Base-by-base conservation (phyloP, 2,113 vertebrate genomes). In the Turdus rufiventris region DNA sequence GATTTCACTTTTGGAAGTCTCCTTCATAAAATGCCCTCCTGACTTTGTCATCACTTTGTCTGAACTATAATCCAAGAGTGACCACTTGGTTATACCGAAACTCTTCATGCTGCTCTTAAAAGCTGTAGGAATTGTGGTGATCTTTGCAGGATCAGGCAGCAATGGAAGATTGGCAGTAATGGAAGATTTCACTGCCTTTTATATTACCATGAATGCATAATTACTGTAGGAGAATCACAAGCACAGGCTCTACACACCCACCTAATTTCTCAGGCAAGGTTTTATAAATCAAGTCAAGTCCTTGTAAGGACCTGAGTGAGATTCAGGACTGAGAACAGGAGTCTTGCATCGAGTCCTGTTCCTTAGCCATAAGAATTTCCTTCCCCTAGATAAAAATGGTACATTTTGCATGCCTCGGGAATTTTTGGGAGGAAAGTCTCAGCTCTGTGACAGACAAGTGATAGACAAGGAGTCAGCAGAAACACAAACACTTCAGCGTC, bases 391-490 rank as follows among this genome's bases (percentile, higher is more conserved):
- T 10, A 65, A 88, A 82, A 79, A 28, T 5, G 7, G 3, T 18
- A 3, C 0, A 0, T 43, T 68, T 75, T 83, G 47, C 33, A 43
- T n/a, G 14, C 2, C 24, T 50, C 9, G 0, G 77, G 48, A 61
- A 43, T 43, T 63, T 87, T 56, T 14, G 36, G 34, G 33, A 48
- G 48, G 33, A 81, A n/a, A 86, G 29, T 19, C 54, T 90, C 62
- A 75, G 43, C 45, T 73, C 25, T 18, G 38, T 43, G 58, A 16
- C 5, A 54, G 42, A 58, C 43, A 73, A 48, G 54, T 61, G 80
- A 48, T 1, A 74, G 75, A 34, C 24, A 57, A 63, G 34, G 70
- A 92, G 3, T 13, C 79, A 73, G 67, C 58, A 85, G 53, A 80
- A 85, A 61, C 36, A 45, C 50, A 43, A 61, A 66, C 51, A 34